These are phyloP conservation scores for Ooceraea biroi DNA, from an alignment of 1,140 invertebrate genomes.

Conservation along the genomic window DNA sequence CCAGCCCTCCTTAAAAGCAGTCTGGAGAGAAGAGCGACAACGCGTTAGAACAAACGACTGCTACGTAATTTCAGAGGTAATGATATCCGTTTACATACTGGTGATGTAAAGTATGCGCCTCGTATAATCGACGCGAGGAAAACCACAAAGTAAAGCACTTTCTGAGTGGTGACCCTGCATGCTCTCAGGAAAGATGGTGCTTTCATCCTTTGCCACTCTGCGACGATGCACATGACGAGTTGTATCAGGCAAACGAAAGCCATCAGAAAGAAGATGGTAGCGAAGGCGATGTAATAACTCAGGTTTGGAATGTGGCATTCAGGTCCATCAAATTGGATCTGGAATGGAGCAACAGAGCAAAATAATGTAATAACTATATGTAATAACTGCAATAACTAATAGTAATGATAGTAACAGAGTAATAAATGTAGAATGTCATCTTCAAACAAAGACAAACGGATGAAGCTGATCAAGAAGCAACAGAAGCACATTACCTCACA, in stretches of 20 bases:
- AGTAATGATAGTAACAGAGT: too few species aligned
- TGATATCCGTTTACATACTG: slow-evolving; percentile 88
- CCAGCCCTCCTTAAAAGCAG: slow-evolving; percentile 93
- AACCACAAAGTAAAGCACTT: slow-evolving; percentile 95
- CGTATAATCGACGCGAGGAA: slow-evolving; percentile 94
- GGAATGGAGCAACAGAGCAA: too few species aligned
- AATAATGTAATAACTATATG: too few species aligned
- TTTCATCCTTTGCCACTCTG: slow-evolving; percentile 94
- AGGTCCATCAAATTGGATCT: slow-evolving; percentile 90
- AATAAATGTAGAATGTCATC: slow-evolving; percentile 1
- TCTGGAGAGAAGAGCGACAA: slow-evolving; percentile 86
- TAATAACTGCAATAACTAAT: too few species aligned
- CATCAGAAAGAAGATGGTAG: slow-evolving; percentile 92
- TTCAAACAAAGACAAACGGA: not conserved
- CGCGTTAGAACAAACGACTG: not conserved
- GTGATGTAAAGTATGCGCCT: slow-evolving; percentile 96
- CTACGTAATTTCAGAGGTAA: not conserved
- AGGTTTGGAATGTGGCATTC: slow-evolving; percentile 89
- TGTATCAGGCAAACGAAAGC: slow-evolving; percentile 95
- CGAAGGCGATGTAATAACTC: slow-evolving; percentile 91
- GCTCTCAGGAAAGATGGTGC: slow-evolving; percentile 92
- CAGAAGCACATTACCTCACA: slow-evolving; percentile 92
- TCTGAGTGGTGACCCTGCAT: slow-evolving; percentile 95
- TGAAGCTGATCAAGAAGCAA: not conserved
- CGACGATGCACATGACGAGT: slow-evolving; percentile 93